Conservation (phyloP, 2,113 vertebrate genomes). For the Elachura formosa region DNA sequence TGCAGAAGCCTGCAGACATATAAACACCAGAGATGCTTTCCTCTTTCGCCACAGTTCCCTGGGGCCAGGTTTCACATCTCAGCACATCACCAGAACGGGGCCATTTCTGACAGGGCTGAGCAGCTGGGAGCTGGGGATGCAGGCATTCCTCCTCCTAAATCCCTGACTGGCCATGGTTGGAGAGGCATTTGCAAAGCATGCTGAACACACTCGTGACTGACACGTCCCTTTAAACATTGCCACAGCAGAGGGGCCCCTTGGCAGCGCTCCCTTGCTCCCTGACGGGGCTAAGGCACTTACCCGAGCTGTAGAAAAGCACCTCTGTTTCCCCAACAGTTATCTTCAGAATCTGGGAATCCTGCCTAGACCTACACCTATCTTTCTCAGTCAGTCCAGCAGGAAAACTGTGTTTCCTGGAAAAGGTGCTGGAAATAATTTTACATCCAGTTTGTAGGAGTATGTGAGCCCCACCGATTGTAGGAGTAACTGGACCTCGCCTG, state of each 20-base stretch:
- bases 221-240: background rate
- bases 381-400: background rate
- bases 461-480: background rate
- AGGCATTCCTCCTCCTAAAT: background rate
- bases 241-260: background rate
- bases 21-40: background rate
- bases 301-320: background rate
- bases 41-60: rapidly evolving
- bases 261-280: rapidly evolving
- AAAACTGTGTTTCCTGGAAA: background rate
- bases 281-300: rapidly evolving
- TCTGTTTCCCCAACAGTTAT: background rate
- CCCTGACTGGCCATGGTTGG: rapidly evolving
- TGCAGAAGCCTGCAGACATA: background rate
- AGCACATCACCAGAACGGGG: background rate
- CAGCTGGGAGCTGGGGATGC: background rate
- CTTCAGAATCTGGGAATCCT: background rate
- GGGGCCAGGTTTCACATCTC: background rate
- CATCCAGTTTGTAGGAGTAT: background rate
- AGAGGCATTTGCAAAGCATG: background rate
- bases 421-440: background rate
- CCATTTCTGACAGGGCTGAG: background rate
- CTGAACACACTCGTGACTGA: background rate
- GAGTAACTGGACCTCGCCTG: background rate
- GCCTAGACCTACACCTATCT: background rate